Conservation (phyloP, 2,888 invertebrate genomes). For the Drosophila percnosoma region DNA sequence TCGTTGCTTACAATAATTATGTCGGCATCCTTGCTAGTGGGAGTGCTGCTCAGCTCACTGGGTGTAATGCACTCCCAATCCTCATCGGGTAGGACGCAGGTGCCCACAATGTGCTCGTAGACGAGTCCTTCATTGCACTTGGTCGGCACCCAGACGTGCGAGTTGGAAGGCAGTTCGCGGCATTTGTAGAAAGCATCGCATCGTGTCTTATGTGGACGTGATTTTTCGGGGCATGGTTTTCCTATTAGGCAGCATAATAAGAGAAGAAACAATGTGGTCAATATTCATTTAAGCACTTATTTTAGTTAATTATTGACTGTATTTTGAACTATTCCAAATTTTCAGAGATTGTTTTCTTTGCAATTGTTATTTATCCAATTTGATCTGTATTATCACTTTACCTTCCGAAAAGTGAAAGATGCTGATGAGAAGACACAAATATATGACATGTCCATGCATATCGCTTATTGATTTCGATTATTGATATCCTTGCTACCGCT, state of each 20-base stretch:
- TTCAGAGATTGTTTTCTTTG: neutral
- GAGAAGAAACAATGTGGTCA: slow-evolving; percentile 5
- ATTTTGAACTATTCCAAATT: neutral
- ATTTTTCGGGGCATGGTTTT: slow-evolving; percentile 83
- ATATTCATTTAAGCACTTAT: neutral
- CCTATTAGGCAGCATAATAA: slow-evolving; percentile 58
- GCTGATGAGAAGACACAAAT: slow-evolving; percentile 66
- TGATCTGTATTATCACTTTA: slow-evolving; percentile 26
- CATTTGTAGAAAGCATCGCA: slow-evolving; percentile 84
- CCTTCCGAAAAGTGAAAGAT: slow-evolving; percentile 84
- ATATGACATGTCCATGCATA: slow-evolving; percentile 65
- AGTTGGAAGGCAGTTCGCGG: slow-evolving; percentile 73
- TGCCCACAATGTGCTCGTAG: slow-evolving; percentile 82
- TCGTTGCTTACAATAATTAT: slow-evolving; percentile 68
- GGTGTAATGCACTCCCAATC: slow-evolving; percentile 84
- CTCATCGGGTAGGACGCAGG: slow-evolving; percentile 84
- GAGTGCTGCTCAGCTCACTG: slow-evolving; percentile 49
- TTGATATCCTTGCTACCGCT: slow-evolving; percentile 42
- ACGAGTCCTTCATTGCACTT: slow-evolving; percentile 83
- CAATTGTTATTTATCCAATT: neutral
- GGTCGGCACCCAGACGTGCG: slow-evolving; percentile 83
- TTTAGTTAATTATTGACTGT: neutral
- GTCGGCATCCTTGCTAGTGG: slow-evolving; percentile 49
- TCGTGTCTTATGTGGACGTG: slow-evolving; percentile 82
- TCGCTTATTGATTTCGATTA: slow-evolving; percentile 15